A percentile compares a stretch with the other conserved stretches of the same genome.
Conservation (phyloP, 2,888 invertebrate genomes). For the Auanema sp. region DNA sequence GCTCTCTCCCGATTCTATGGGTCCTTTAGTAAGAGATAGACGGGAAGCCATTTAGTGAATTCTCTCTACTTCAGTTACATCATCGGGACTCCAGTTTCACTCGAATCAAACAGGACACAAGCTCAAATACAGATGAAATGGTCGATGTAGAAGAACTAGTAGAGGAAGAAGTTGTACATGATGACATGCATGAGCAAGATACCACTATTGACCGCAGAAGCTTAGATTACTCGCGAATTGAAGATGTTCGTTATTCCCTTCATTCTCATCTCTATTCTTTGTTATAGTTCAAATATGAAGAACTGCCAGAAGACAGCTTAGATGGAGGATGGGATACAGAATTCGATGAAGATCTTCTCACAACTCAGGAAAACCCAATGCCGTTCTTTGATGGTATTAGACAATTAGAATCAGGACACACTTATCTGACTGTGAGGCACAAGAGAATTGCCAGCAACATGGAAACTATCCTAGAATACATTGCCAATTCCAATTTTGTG, state of each 20-base stretch:
- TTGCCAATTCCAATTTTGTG: slow-evolving; percentile 42
- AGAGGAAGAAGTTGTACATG: slow-evolving; percentile 15
- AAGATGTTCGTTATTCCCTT: no score
- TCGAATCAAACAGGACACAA: neutral
- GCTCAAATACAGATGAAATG: slow-evolving; percentile 5
- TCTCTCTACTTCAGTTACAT: neutral
- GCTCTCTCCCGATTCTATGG: neutral
- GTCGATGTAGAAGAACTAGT: slow-evolving; percentile 23
- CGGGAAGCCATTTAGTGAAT: no score
- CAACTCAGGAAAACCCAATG: slow-evolving; percentile 30
- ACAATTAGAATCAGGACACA: slow-evolving; percentile 35
- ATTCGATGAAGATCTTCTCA: slow-evolving; percentile 38
- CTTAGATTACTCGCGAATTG: neutral
- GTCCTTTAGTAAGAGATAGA: neutral
- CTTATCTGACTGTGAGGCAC: slow-evolving; percentile 42
- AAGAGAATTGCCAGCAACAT: slow-evolving; percentile 31
- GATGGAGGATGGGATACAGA: slow-evolving; percentile 37
- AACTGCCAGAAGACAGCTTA: slow-evolving; percentile 31
- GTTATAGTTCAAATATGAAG: slow-evolving; percentile 10
- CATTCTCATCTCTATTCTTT: neutral
- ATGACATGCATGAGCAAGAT: slow-evolving; percentile 6
- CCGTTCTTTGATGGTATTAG: slow-evolving; percentile 37
- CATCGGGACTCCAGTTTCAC: no score
- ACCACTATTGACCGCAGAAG: neutral
- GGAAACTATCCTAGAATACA: slow-evolving; percentile 38